phyloP scores from a whole-genome alignment of 2,888 invertebrate species.

The Deroplatys truncata region DNA sequence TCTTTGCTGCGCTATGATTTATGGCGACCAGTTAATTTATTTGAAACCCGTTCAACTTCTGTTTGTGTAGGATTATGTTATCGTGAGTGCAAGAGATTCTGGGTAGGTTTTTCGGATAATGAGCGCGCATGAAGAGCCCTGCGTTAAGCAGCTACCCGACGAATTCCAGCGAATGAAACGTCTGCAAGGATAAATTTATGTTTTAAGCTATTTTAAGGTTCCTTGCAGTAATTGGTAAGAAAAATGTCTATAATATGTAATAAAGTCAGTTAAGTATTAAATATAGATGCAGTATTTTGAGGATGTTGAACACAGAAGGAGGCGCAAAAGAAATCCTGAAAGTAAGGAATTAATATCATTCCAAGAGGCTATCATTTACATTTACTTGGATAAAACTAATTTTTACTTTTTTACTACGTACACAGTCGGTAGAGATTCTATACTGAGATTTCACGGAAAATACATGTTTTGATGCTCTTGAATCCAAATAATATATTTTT shows the following conservation, averaged over 20 bases:
- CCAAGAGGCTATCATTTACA: background rate
- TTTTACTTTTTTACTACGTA: no score
- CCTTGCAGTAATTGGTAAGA: background rate
- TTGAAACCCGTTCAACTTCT: slow-evolving; percentile 26
- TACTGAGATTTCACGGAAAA: no score
- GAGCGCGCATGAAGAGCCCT: background rate
- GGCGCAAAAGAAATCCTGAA: no score
- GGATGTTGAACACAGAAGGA: background rate
- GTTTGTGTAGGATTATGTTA: slow-evolving; percentile 14
- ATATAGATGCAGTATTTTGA: background rate
- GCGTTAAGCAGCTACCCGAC: background rate
- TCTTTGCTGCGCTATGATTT: slow-evolving; percentile 14
- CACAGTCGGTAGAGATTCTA: no score
- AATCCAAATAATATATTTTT: no score
- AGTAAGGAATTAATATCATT: background rate
- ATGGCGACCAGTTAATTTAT: slow-evolving; percentile 19
- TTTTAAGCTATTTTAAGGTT: background rate
- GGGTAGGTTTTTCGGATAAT: background rate
- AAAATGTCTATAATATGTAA: background rate
- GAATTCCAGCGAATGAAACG: background rate
- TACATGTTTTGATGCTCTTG: no score
- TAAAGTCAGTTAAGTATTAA: background rate
- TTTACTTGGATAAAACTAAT: no score
- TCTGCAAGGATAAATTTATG: background rate
- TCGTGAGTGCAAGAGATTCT: background rate